Evolutionary conservation across 1,140 invertebrate species (phyloP).

Genomic region (Neotoxoptera formosana): DNA sequence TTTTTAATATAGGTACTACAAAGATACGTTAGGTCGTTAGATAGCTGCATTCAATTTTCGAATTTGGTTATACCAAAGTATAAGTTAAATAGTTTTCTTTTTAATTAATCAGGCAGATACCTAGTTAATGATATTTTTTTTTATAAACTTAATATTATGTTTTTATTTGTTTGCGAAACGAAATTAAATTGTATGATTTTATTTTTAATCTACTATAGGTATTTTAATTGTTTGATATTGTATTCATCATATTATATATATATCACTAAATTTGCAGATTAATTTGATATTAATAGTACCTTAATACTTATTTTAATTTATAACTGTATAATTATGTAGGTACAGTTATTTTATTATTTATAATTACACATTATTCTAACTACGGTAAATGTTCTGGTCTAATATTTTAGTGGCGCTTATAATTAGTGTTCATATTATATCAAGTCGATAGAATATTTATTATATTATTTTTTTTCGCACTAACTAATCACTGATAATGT

Average conservation of each 20-base stretch:
- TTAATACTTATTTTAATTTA: neutral
- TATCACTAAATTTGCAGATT: neutral
- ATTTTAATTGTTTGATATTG: neutral
- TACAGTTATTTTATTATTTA: neutral
- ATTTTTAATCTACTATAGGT: neutral
- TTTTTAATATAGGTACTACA: neutral
- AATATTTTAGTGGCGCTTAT: neutral
- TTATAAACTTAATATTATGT: neutral
- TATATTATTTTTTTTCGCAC: neutral
- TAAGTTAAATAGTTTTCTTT: neutral
- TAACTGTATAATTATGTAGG: neutral
- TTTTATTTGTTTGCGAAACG: neutral
- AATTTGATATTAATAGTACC: neutral
- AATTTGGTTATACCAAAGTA: neutral
- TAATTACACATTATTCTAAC: neutral
- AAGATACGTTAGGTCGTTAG: no score
- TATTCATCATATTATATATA: neutral
- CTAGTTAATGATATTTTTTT: no score
- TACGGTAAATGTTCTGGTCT: neutral
- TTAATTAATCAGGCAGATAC: neutral
- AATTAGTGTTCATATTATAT: neutral
- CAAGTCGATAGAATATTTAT: neutral
- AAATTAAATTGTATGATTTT: neutral
- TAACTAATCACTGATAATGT: neutral
- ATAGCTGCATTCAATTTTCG: neutral